phyloP scores from a whole-genome alignment of 2,113 vertebrate genomes.

The Mustela lutreola region DNA sequence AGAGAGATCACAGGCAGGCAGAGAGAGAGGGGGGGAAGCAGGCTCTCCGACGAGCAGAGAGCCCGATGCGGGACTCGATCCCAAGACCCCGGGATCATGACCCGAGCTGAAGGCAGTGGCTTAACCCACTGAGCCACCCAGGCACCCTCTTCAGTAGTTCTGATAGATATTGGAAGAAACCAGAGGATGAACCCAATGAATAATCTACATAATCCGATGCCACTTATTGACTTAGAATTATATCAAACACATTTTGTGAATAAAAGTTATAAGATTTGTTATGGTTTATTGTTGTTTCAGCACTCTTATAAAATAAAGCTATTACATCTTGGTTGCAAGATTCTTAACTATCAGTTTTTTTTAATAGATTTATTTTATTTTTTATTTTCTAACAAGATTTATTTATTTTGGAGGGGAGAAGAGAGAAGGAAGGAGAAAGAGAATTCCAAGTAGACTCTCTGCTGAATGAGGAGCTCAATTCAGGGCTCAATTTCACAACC shows the following conservation, averaged over 20 bases:
- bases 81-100: too few species aligned
- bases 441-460: neutral
- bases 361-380: neutral
- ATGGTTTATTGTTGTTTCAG: neutral
- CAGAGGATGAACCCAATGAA: neutral
- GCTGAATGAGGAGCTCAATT: neutral
- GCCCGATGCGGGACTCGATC: too few species aligned
- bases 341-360: constrained; percentile 29
- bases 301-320: neutral
- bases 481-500: neutral
- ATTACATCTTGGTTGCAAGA: neutral
- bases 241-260: neutral
- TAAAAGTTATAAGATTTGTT: neutral
- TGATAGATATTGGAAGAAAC: neutral
- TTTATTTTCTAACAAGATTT: neutral
- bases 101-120: too few species aligned
- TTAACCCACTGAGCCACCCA: too few species aligned
- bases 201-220: neutral
- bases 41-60: too few species aligned
- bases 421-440: neutral
- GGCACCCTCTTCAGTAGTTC: neutral
- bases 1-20: too few species aligned
- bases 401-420: neutral
- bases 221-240: neutral
- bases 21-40: too few species aligned